Base-by-base conservation (phyloP, 2,888 invertebrate species). In the Gastracanthus pulcherrimus region DNA sequence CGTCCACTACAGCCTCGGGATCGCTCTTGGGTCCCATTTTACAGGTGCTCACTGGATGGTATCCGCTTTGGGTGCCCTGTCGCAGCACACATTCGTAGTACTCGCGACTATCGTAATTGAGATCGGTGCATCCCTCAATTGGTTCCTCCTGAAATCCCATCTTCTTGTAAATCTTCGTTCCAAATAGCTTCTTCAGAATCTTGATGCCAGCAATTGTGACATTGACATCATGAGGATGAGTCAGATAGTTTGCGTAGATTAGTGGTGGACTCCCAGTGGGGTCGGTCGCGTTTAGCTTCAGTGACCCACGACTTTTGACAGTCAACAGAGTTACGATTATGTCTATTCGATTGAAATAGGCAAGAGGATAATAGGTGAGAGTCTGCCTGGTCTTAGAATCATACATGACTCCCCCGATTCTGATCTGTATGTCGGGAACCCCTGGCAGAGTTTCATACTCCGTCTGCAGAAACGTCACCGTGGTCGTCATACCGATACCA, bases 191-290 rank as follows among this genome's bases (percentile, higher is more conserved):
- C 48, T 93, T 89, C 13, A 93, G 92, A 60, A 93, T 92, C 84
- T 94, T 90, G 29, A 92, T 93, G 16, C 93, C 94, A 67, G 94
- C 94, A 62, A 94, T 89, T 86, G 94, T 89, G 0, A 93, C 92
- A 23, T 92, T 92, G 0, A 93, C 89, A 85, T 96, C 96, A 76
- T 93, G 91, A 9, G 92, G 92, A 82, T 94, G 92, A 0, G 93
- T 92, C 84, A 96, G 92, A 88, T 96, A 96, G 88, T 96, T 95
- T 0, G 95, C 94, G 82, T 94, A 93, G 84, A 96, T 93, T 71
- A 93, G 91, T 0, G 95, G 95, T 77, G 93, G 92, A 11, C 94
- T 92, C 82, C 93, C 92, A 0, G 95, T 95, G 0, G 97, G 96
- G 89, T 96, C 93, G 6, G 88, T 91, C 0, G 94, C 93, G 84